phyloP scores from a whole-genome alignment of 2,113 vertebrate genomes.

The Okapia johnstoni region DNA sequence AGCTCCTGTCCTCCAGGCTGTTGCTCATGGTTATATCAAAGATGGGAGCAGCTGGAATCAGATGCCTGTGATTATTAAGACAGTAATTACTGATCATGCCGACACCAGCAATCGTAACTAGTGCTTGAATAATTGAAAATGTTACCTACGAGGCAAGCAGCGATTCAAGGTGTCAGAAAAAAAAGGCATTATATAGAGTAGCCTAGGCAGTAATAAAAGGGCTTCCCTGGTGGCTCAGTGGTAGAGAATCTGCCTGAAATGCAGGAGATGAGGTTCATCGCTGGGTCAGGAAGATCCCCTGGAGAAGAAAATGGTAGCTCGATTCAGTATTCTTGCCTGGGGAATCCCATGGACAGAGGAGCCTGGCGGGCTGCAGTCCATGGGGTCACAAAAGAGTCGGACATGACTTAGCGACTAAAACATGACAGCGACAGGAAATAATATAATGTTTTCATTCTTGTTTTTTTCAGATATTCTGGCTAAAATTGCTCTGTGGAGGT shows the following conservation, averaged over 20 bases:
- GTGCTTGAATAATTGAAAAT: slow-evolving; percentile 70
- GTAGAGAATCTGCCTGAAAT: background rate
- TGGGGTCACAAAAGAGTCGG: background rate
- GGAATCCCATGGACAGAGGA: background rate
- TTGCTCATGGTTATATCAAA: slow-evolving; percentile 66
- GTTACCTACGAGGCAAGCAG: slow-evolving; percentile 49
- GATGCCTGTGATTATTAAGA: slow-evolving; percentile 69
- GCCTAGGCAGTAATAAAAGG: background rate
- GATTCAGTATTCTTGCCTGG: background rate
- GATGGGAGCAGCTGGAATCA: slow-evolving; percentile 75
- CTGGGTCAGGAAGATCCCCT: background rate
- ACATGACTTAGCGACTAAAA: background rate
- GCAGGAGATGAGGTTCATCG: background rate
- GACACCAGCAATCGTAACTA: slow-evolving; percentile 48
- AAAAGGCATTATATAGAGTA: background rate
- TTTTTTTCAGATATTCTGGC: slow-evolving; percentile 26
- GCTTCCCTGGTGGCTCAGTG: background rate
- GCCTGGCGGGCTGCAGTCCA: background rate
- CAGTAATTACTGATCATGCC: slow-evolving; percentile 65
- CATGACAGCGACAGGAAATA: background rate
- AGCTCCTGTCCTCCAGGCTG: slow-evolving; percentile 55
- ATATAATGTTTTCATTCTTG: background rate
- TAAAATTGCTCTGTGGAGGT: background rate
- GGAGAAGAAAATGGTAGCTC: background rate
- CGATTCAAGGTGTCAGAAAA: slow-evolving; percentile 36